Base-by-base conservation (phyloP, 64 coral and sea anemone species). In the Montipora capricornis region DNA sequence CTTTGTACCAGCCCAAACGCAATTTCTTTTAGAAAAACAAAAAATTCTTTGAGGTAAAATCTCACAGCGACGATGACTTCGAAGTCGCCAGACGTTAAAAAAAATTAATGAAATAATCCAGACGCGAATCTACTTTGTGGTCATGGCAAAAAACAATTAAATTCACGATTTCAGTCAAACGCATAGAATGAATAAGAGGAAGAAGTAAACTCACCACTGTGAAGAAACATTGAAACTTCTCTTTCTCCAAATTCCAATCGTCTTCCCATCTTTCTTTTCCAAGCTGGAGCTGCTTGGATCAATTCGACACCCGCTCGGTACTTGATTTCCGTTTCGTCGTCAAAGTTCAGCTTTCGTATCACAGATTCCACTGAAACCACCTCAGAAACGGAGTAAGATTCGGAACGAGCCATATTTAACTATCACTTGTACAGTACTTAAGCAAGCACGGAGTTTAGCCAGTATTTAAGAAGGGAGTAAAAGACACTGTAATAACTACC, bases 241-340 rank as follows among this genome's bases (percentile, higher is more conserved):
- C 57, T 68, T 68, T 68, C 61, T 17, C 81, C 81, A 60, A 84
- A 84, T 58, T 84, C 81, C 16, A 84, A 16, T 44, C 81, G 81
- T n/a, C 81, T 58, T 9, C 59, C 16, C 13, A 3, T 84, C 37
- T 84, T 84, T 20, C 6, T 55, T 8, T 11, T n/a, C 52, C 55
- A 37, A 6, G 14, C 15, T 5, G 14, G 59, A 0, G 8, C 15
- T 20, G 24, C 53, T 84, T 15, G 60, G 81, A 3, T 8, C 3
- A 68, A 13, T 68, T 68, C 29, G 44, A 14, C 19, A 17, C 48
- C 61, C 61, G 4, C 68, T 68, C 7, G 15, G 59, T 37, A 37
- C 37, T 1, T 12, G 61, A 9, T 84, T 68, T 14, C 7, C 44
- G 26, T 26, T 24, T 84, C 37, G 14, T 84, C 81, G 61, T 37